Percentiles rank a stretch among this genome's conserved stretches.
Conservation (phyloP, 2,113 vertebrate genomes). For the Montifringilla adamsi region DNA sequence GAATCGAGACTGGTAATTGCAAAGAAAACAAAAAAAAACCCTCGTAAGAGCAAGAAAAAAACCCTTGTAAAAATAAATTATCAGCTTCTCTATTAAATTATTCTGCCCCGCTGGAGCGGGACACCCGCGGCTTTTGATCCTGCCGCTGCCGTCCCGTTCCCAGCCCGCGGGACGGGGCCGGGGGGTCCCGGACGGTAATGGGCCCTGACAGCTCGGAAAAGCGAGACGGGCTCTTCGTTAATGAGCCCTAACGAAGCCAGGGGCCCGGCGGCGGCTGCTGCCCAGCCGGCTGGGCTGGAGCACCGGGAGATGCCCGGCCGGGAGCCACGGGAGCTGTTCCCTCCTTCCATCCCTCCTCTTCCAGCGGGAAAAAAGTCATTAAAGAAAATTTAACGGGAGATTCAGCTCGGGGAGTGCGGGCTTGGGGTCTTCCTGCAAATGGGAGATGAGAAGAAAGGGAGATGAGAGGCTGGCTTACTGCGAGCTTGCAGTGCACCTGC, state of each 20-base stretch:
- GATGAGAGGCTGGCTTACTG: accelerated
- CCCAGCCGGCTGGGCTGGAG: neutral
- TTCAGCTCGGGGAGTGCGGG: accelerated
- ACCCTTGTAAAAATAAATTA: neutral
- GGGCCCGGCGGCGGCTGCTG: neutral
- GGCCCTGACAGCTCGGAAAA: conserved; percentile 38
- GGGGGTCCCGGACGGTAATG: neutral
- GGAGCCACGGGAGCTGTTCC: accelerated
- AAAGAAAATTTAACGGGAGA: accelerated
- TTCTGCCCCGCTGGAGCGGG: conserved; percentile 51
- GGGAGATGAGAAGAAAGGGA: neutral
- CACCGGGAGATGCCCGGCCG: neutral
- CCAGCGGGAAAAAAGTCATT: accelerated
- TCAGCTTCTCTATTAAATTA: conserved; percentile 62
- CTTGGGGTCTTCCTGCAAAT: neutral
- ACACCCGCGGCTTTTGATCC: conserved; percentile 41
- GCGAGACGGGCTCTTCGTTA: conserved; percentile 22
- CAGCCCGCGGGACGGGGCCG: neutral
- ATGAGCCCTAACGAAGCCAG: conserved; percentile 41
- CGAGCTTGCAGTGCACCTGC: neutral
- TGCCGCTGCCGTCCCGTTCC: neutral
- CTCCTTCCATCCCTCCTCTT: accelerated
- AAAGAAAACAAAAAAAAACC: neutral
- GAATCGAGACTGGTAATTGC: neutral
- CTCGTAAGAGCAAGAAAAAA: neutral